A percentile compares a stretch with the other conserved stretches of the same genome.
phyloP scores from a whole-genome alignment of 2,797 vertebrate species.

The Poecilia gillii region DNA sequence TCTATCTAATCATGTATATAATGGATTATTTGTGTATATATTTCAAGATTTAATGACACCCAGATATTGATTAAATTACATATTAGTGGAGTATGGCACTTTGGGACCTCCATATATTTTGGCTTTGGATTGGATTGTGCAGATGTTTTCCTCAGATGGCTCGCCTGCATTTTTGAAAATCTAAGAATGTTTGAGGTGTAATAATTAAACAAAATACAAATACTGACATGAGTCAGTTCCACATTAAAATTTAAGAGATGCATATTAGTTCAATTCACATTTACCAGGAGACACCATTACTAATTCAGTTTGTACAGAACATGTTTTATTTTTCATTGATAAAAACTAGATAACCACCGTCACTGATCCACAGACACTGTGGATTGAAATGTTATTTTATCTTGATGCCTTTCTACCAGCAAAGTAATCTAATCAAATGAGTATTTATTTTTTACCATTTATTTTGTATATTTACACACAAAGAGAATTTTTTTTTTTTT shows the following conservation, averaged over 20 bases:
- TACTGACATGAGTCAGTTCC: slow-evolving; percentile 30
- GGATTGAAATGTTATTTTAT: slow-evolving; percentile 40
- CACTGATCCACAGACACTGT: slow-evolving; percentile 39
- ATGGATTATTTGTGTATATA: slow-evolving; percentile 4
- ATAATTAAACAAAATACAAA: not conserved
- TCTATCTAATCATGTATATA: not conserved
- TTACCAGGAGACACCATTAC: slow-evolving; percentile 41
- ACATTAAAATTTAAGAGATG: slow-evolving; percentile 24
- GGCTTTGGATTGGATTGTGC: not conserved
- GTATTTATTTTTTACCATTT: slow-evolving; percentile 80
- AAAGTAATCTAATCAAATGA: slow-evolving; percentile 51
- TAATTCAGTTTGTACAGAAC: slow-evolving; percentile 61
- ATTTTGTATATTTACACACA: slow-evolving; percentile 60
- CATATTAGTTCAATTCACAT: slow-evolving; percentile 1
- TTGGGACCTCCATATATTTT: not conserved
- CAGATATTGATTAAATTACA: not conserved
- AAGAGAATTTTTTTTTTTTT: slow-evolving; percentile 24
- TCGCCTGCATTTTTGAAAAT: not conserved
- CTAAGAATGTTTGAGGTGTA: not conserved
- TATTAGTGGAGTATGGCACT: slow-evolving; percentile 1
- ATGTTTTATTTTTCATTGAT: slow-evolving; percentile 30
- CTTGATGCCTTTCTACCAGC: slow-evolving; percentile 34
- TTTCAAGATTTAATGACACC: not conserved
- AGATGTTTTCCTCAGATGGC: not conserved
- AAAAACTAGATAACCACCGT: slow-evolving; percentile 29